Base-by-base conservation (phyloP, 2,797 vertebrate species). In the Liparis tanakae region DNA sequence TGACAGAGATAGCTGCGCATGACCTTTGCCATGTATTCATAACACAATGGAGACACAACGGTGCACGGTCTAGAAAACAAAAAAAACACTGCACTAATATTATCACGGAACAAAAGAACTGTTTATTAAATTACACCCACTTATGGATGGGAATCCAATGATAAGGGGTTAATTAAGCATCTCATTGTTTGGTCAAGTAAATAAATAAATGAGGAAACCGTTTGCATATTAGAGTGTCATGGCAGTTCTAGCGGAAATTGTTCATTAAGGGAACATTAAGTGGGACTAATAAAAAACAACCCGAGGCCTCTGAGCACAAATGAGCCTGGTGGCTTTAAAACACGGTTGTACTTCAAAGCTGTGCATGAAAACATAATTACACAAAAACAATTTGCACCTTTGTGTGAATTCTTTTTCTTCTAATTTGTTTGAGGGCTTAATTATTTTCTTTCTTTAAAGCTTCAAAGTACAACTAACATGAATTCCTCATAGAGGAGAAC, bases 11-110 rank as follows among this genome's bases (percentile, higher is more conserved):
- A 72, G 70, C 58, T 78, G 25, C 4, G 25, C 25, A 63, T 88
- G 80, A 88, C 84, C 82, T 91, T 84, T 88, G 44, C 17, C 82
- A 74, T 67, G 85, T 18, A 87, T 87, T 80, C 36, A 74, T 55
- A 77, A 81, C 62, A 75, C 33, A 82, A 59, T 65, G 25, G 66
- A 20, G 37, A 72, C 1, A 55, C 22, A 76, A 43, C 58, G 10
- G 33, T 7, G 25, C 33, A 14, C 4, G 7, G 5, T 67, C 6
- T 37, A 20, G 7, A 62, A 58, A 75, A 59, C n/a, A 57, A 18
- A 41, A 61, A 6, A 61, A 6, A 10, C 30, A 46, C 10, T 5
- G 2, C 10, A 33, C 0, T 37, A 6, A 1, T 39, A 56, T 22
- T 15, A 48, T 37, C 22, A 6, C 5, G 17, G 6, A 58, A 39